phyloP scores from a whole-genome alignment of 2,797 vertebrate genomes.

The Eulemur mongoz region DNA sequence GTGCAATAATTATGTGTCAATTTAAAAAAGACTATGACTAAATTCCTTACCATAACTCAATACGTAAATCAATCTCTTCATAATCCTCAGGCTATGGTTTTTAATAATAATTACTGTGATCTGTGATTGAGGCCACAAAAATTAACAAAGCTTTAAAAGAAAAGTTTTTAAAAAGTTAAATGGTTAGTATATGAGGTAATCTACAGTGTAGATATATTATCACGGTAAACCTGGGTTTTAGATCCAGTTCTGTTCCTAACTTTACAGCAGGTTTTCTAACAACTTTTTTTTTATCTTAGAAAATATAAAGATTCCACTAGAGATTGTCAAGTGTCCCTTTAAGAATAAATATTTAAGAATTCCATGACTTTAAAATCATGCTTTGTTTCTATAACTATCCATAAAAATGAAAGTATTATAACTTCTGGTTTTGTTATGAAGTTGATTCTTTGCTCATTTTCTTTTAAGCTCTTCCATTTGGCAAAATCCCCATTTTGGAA shows the following conservation, averaged over 20 bases:
- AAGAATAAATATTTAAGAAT: slow-evolving; percentile 13
- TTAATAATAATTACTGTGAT: neutral
- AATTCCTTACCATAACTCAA: neutral
- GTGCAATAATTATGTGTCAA: neutral
- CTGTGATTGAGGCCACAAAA: neutral
- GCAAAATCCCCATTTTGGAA: slow-evolving; percentile 87
- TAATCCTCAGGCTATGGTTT: neutral
- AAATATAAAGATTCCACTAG: neutral
- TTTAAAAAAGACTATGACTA: neutral
- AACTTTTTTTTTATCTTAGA: neutral
- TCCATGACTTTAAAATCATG: neutral
- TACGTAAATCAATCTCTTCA: neutral
- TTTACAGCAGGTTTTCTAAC: neutral
- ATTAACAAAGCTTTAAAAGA: neutral
- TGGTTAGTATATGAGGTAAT: neutral
- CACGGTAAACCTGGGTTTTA: neutral
- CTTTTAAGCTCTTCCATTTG: slow-evolving; percentile 83
- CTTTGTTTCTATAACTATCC: neutral
- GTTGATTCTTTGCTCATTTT: neutral
- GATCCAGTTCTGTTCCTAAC: neutral
- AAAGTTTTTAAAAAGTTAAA: neutral
- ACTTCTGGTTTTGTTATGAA: neutral
- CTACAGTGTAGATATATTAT: neutral
- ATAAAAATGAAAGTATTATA: neutral
- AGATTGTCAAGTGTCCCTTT: neutral